Percentiles rank a stretch among this genome's conserved stretches.
Evolutionary conservation across 2,888 invertebrate genomes (phyloP).

Genomic region (Linnaemya vulpina): DNA sequence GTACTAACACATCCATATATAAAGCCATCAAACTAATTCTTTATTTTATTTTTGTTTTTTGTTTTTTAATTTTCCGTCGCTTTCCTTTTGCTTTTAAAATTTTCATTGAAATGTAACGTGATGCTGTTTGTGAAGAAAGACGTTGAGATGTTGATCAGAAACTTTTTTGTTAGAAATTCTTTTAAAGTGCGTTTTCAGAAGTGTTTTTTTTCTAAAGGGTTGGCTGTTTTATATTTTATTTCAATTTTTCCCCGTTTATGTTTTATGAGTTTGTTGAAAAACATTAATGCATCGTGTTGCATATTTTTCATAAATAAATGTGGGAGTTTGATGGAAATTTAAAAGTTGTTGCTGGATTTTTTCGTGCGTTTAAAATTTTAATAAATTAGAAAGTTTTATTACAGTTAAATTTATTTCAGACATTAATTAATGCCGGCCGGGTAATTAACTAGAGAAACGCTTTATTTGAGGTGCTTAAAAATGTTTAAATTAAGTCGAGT

Average conservation of each 20-base stretch:
- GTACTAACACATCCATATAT: conserved; percentile 14
- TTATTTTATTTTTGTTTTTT: background rate
- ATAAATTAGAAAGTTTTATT: background rate
- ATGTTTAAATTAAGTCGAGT: too few species aligned
- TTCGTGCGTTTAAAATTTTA: background rate
- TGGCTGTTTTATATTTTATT: conserved; percentile 20
- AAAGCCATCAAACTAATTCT: conserved; percentile 52
- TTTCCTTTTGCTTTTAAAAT: background rate
- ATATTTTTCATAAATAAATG: conserved; percentile 33
- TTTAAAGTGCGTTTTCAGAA: background rate
- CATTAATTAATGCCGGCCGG: background rate
- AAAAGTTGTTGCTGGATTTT: conserved; percentile 5
- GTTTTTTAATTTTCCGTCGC: background rate
- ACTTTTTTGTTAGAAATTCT: conserved; percentile 23
- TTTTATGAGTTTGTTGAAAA: conserved; percentile 48
- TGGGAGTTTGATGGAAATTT: conserved; percentile 35
- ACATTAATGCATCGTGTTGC: conserved; percentile 41
- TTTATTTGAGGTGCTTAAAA: too few species aligned
- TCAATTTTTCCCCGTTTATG: conserved; percentile 1
- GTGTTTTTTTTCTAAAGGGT: conserved; percentile 19
- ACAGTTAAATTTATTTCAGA: conserved; percentile 16
- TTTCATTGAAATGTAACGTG: conserved; percentile 36
- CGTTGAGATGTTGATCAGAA: conserved; percentile 11
- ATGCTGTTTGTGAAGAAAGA: conserved; percentile 41
- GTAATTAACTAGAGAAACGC: too few species aligned